Evolutionary conservation across 2,113 vertebrate genomes (phyloP), one percentile per base, ranked within the genome.

Genomic region (Pterocles burchelli): DNA sequence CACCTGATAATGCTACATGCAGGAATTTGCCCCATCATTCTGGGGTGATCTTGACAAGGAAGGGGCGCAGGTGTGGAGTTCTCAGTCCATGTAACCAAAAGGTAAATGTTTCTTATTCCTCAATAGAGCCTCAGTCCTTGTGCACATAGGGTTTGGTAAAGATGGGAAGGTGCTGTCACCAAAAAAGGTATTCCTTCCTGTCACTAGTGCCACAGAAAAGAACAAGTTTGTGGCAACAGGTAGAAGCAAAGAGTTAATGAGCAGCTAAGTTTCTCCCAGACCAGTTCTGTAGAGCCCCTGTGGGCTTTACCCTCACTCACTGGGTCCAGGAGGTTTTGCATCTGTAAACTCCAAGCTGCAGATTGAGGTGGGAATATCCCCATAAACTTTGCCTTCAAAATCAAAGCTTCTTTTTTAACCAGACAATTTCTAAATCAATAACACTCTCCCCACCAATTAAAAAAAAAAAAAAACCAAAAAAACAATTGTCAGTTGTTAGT

Each of bases 11-110:
- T 43, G 12, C 13, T 31, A 41, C 15, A 3, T 1, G 17, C 63
- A 65, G 17, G 52, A 48, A 13, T 49, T 85, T 70, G 7, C 7
- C 8, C 8, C 33, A 29, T 5, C 8, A 10, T 1, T 38, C 24
- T 9, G 33, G 14, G 17, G 17, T 41, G 58, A 59, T 17, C 28
- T 55, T 57, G 19, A 11, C 8, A 34, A 85, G 16, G 33, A 72
- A 65, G 8, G 13, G 14, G 19, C 4, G 1, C 17, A 11, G 1
- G 0, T 21, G 7, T 54, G 55, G 41, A 36, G 16, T 8, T 61
- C 21, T 58, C 28, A 17, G 31, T 17, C 51, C 18, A 1, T 4
- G 5, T 48, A 49, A 8, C 20, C 20, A 28, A 21, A 19, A 54
- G 10, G 21, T 26, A 33, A 59, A 51, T 63, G 5, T 46, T 71